These are phyloP conservation scores for Chesias legatella DNA, from an alignment of 2,888 invertebrate genomes.

Conservation along the genomic window DNA sequence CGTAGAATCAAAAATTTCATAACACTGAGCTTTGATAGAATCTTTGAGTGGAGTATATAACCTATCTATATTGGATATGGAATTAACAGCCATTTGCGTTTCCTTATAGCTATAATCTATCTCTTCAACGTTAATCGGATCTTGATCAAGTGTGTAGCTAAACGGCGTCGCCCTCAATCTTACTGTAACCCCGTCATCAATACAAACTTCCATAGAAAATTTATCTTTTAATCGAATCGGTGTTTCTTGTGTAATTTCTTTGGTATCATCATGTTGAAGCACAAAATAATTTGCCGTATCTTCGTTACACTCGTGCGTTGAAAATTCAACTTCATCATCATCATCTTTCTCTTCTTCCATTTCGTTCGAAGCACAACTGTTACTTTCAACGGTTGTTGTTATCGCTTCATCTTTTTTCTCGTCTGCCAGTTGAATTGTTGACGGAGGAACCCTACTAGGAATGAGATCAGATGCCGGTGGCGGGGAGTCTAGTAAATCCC, in stretches of 20 bases:
- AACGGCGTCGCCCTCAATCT: constrained; percentile 58
- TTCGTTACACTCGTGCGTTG: constrained; percentile 56
- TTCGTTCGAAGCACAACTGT: constrained; percentile 29
- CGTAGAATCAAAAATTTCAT: constrained; percentile 71
- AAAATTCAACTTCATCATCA: constrained; percentile 55
- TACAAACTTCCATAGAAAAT: constrained; percentile 66
- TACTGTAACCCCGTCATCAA: constrained; percentile 59
- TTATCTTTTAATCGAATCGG: constrained; percentile 58
- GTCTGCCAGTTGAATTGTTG: constrained; percentile 22
- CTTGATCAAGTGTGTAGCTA: constrained; percentile 44
- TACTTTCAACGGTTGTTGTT: constrained; percentile 33
- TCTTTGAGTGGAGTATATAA: constrained; percentile 68
- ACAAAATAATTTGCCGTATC: constrained; percentile 52
- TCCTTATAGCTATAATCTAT: constrained; percentile 46
- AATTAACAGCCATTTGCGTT: constrained; percentile 60
- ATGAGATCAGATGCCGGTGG: constrained; percentile 26
- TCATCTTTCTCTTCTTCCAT: constrained; percentile 45
- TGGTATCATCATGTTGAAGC: constrained; percentile 44
- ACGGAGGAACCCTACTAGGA: constrained; percentile 14
- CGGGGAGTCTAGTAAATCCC: constrained; percentile 61
- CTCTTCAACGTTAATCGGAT: constrained; percentile 35
- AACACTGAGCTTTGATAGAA: constrained; percentile 49
- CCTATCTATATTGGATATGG: constrained; percentile 55
- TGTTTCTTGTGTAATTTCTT: constrained; percentile 31
- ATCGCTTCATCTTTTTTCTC: constrained; percentile 26